Evolutionary conservation across 2,888 invertebrate species (phyloP), one percentile per base, ranked within the genome.

Genomic region (Plagodis dolabraria): DNA sequence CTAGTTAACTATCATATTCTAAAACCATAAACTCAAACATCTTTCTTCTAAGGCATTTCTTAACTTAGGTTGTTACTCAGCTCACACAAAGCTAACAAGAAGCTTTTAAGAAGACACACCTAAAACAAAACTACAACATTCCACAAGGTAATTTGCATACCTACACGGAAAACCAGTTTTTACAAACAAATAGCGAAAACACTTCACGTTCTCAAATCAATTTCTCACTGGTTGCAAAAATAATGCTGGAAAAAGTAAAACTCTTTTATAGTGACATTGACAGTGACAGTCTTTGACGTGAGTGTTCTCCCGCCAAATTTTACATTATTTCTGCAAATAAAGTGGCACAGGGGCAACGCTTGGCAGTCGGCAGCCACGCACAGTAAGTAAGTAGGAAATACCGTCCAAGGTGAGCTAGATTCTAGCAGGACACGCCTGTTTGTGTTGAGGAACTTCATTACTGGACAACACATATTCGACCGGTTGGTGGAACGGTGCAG

Each of bases 321-420:
- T 45, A 2, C 5, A 51, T 52, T 40, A 45, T n/a, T 57, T 62
- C 54, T 57, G 22, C 36, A 49, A 47, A 49, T 35, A n/a, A 65
- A 60, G 48, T 54, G 47, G 60, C 61, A 56, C 49, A 53, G 62
- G 69, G 65, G 68, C 72, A 64, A 53, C 42, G 43, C 48, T 47
- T 22, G 22, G 22, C 22, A 22, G 22, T 40, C 7, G 12, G 53
- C 60, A 47, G 49, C 38, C 45, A 67, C 65, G 69, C 72, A 68
- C 78, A 70, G 75, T 78, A 74, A 68, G 78, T 80, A 82, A 87
- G 86, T 89, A 91, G 92, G 92, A 92, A 91, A 89, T 84, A 80
- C 75, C 80, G 76, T 67, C 80, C 92, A 92, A 92, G 92, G 92
- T 82, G 83, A 91, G 79, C 90, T 75, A 81, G 88, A 87, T 88